A percentile compares a stretch with the other conserved stretches of the same genome.
phyloP scores from a whole-genome alignment of 2,797 vertebrate genomes.

The Cuniculus paca region DNA sequence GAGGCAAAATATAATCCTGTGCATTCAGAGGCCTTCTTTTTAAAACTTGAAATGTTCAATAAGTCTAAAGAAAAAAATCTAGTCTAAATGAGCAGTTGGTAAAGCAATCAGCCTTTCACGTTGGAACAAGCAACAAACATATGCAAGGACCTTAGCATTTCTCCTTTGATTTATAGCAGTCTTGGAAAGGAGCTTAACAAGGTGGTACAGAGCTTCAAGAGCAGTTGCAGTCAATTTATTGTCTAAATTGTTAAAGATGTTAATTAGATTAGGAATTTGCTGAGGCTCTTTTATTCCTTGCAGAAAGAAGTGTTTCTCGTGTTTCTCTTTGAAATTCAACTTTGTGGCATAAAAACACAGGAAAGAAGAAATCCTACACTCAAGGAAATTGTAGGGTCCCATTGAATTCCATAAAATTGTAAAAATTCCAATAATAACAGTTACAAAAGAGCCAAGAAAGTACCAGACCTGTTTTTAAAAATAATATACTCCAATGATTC shows the following conservation, averaged over 20 bases:
- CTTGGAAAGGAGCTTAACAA: conserved; percentile 87
- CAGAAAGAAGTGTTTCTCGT: conserved; percentile 77
- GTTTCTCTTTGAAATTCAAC: conserved; percentile 85
- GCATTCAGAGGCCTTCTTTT: conserved; percentile 69
- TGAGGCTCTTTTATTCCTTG: conserved; percentile 81
- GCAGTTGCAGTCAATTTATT: conserved; percentile 84
- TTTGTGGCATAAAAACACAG: conserved; percentile 86
- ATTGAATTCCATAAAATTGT: conserved; percentile 85
- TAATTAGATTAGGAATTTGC: conserved; percentile 89
- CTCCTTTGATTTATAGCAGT: conserved; percentile 87
- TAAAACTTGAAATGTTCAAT: conserved; percentile 76
- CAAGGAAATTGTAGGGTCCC: conserved; percentile 82
- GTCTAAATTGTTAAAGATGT: conserved; percentile 86
- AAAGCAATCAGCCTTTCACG: conserved; percentile 87
- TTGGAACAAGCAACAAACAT: conserved; percentile 84
- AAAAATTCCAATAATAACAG: conserved; percentile 86
- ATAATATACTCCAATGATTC: conserved; percentile 75
- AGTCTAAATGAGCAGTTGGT: conserved; percentile 88
- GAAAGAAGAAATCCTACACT: conserved; percentile 82
- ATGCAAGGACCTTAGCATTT: conserved; percentile 79
- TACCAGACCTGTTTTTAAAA: conserved; percentile 79
- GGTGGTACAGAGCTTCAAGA: conserved; percentile 82
- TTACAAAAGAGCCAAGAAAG: conserved; percentile 79
- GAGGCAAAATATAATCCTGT: conserved; percentile 70
- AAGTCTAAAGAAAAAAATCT: conserved; percentile 68